Percentiles rank a stretch among this genome's conserved stretches.
Evolutionary conservation across 1,140 invertebrate genomes (phyloP).

Genomic region (Eumaeus atala): DNA sequence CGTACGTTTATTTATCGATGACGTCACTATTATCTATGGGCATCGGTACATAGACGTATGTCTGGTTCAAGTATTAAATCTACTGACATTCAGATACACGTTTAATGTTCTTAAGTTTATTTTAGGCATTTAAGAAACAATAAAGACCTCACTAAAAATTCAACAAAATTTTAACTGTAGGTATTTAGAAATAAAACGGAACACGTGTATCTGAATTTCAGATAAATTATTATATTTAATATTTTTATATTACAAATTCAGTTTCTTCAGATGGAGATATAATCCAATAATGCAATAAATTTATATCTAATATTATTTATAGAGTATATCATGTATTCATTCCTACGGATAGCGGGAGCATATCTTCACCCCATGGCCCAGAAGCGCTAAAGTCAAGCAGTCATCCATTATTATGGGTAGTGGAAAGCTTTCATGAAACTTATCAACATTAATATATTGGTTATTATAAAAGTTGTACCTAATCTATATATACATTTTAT

Average conservation of each 20-base stretch:
- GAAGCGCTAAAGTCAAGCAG: background rate
- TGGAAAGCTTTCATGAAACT: background rate
- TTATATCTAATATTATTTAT: conserved; percentile 10
- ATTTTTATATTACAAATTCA: conserved; percentile 4
- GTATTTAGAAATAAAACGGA: background rate
- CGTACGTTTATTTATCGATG: conserved; percentile 26
- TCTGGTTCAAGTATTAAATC: conserved; percentile 2
- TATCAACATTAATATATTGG: conserved; percentile 28
- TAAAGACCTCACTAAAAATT: background rate
- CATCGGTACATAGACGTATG: conserved; percentile 16
- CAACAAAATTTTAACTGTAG: background rate
- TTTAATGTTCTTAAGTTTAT: background rate
- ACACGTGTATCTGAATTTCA: conserved; percentile 2
- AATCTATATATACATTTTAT: conserved; percentile 40
- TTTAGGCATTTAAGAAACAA: background rate
- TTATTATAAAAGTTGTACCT: conserved; percentile 32
- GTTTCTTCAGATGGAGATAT: background rate
- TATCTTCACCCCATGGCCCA: background rate
- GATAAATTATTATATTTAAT: conserved; percentile 3
- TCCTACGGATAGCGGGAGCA: background rate
- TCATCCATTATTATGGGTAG: conserved; percentile 4
- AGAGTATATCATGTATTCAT: conserved; percentile 4
- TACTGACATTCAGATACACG: background rate
- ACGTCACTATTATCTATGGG: conserved; percentile 13
- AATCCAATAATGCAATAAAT: conserved; percentile 5